phyloP scores from a whole-genome alignment of 2,113 vertebrate species.

The Seriola aureovittata region DNA sequence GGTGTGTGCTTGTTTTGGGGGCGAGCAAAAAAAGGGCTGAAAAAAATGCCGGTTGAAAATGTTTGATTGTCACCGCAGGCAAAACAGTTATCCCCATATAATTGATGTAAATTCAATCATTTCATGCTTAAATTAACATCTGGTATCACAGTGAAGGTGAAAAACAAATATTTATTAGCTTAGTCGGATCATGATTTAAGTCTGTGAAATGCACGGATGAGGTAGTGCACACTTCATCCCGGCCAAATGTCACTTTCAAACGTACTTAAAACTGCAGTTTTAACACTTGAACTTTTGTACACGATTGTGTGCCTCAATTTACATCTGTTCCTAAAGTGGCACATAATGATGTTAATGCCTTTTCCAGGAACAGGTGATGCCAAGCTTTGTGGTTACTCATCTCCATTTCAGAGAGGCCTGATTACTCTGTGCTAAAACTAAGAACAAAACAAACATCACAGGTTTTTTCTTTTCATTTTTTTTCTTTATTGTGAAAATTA shows the following conservation, averaged over 20 bases:
- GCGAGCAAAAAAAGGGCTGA: conserved; percentile 9
- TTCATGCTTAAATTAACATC: conserved; percentile 22
- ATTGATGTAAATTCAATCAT: conserved; percentile 20
- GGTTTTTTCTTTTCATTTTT: neutral
- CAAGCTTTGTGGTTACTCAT: conserved; percentile 6
- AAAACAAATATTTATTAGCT: conserved; percentile 19
- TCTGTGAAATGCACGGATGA: neutral
- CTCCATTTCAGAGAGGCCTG: conserved; percentile 6
- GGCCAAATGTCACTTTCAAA: conserved; percentile 10
- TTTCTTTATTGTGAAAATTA: neutral
- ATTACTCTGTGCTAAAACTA: neutral
- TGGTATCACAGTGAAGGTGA: neutral
- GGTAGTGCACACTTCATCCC: neutral
- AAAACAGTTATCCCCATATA: conserved; percentile 31
- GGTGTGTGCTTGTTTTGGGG: conserved; percentile 23
- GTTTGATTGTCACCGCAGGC: conserved; percentile 3
- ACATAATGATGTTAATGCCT: conserved; percentile 20
- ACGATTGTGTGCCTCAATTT: neutral
- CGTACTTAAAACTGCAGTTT: neutral
- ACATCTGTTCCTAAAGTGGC: conserved; percentile 16
- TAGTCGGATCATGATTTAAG: neutral
- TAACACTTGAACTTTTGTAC: conserved; percentile 1
- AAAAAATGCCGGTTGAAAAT: neutral
- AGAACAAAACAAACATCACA: neutral
- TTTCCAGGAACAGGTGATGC: conserved; percentile 8